Evolutionary conservation across 2,888 invertebrate genomes (phyloP), one percentile per base, ranked within the genome.

Genomic region (Crocallis elinguaria): DNA sequence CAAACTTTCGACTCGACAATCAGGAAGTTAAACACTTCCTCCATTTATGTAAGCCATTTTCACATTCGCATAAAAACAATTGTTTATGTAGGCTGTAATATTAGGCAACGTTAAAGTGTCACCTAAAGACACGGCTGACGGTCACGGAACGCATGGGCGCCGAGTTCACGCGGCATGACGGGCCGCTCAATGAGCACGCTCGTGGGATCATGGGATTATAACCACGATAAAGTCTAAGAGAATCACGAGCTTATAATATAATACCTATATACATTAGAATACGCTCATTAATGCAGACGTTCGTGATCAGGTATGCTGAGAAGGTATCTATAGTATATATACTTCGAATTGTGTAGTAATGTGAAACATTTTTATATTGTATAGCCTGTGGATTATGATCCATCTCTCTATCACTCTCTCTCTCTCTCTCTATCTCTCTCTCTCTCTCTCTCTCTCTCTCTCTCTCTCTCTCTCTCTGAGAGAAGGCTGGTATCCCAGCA

Each of bases 71-170:
- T 50, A 60, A 43, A 57, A 62, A 54, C 60, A 62, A 64, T 62
- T 64, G 49, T 49, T 38, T 46, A 54, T 50, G 57, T 56, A 29
- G 46, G 46, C 25, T 14, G 55, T 59, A 46, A 60, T 54, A 62
- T 66, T 63, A 62, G 57, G 61, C 66, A 66, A 66, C 51, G 58
- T 56, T 51, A 56, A 46, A 48, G 52, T 62, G 64, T 62, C 65
- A 62, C 65, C 58, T 23, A 42, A 55, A 59, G 44, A 54, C 62
- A 60, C 55, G 59, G 55, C 48, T 57, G 63, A 48, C 66, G 60
- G 71, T 75, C 75, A 75, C 73, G 75, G 64, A 51, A 69, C 70
- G 75, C 74, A 67, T 71, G 67, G 64, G 63, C 67, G 74, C 69
- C 12, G 30, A 8, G 17, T 75, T 77, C 73, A 75, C 72, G 73